Evolutionary conservation across 2,797 vertebrate genomes (phyloP).

Genomic region (Myotis daubentonii): DNA sequence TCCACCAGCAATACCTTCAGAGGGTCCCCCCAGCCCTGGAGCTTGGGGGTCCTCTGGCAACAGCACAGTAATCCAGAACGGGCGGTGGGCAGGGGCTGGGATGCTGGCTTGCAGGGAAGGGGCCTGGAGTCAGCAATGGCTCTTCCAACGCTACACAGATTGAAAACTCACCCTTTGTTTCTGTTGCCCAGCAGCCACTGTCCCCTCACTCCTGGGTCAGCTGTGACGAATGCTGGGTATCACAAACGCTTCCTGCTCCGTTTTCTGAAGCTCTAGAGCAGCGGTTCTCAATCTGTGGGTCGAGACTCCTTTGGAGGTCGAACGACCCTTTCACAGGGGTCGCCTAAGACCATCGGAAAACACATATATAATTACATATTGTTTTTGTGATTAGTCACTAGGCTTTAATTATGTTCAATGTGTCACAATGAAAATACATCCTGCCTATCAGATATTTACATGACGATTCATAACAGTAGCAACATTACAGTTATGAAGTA

Average conservation of each 20-base stretch:
- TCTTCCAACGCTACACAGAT: background rate
- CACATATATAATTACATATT: no score
- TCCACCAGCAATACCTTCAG: background rate
- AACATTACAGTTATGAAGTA: no score
- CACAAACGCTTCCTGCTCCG: no score
- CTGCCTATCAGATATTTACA: no score
- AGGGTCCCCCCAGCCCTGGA: background rate
- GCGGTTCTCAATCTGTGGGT: no score
- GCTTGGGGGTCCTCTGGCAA: background rate
- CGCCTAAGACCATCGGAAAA: no score
- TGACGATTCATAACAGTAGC: no score
- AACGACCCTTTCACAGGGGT: no score
- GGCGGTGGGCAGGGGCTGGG: fast-evolving
- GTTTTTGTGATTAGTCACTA: no score
- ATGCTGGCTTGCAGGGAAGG: background rate
- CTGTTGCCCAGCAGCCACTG: background rate
- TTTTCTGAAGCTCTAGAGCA: background rate
- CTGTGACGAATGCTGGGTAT: background rate
- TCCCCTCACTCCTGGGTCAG: background rate
- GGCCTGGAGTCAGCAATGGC: background rate
- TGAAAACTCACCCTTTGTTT: background rate
- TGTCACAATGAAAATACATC: no score
- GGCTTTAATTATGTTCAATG: no score
- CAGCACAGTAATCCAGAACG: background rate
- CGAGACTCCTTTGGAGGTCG: no score